Evolutionary conservation across 2,113 vertebrate genomes (phyloP), one percentile per base, ranked within the genome.

Genomic region (Etheostoma cragini): DNA sequence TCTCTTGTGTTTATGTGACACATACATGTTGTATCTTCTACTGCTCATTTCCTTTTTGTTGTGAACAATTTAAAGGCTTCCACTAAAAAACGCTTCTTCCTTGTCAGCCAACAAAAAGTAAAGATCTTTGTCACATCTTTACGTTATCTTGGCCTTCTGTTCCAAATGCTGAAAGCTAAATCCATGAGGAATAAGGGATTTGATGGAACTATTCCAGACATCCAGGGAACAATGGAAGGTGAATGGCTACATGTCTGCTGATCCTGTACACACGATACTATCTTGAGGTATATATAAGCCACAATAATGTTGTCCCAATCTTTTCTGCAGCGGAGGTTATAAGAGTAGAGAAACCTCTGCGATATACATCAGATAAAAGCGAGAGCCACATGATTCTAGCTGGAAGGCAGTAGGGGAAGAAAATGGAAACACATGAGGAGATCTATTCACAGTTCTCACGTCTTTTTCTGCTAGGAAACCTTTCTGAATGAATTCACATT

Each of bases 391-490:
- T 19, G 69, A 61, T 21, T 84, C n/a, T 26, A 6, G 72, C 83
- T 80, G 65, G 78, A 66, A 84, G 79, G 79, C 79, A 67, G 73
- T 19, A 26, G 63, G 35, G 35, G 62, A 11, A 8, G 12, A 72
- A 30, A 75, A 75, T 33, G 21, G 49, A 74, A 78, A 56, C 49
- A 38, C 58, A 72, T 4, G 45, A 49, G 62, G 86, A 83, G 63
- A 21, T 71, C 60, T 62, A 71, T 22, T 53, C 74, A 71, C 73
- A 67, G 58, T 60, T 79, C 71, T 47, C 8, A 24, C n/a, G 14
- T 63, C 22, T 30, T 30, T 53, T 38, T 14, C 54, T 26, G 30
- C 45, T 26, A 22, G 26, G 72, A 68, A 72, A 47, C n/a, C 68
- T 35, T n/a, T 83, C 53, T 49, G 76, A 82, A 76, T 58, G 74